A percentile compares a stretch with the other conserved stretches of the same genome.
phyloP scores from a whole-genome alignment of 2,797 vertebrate species.

The Propithecus perrieri region DNA sequence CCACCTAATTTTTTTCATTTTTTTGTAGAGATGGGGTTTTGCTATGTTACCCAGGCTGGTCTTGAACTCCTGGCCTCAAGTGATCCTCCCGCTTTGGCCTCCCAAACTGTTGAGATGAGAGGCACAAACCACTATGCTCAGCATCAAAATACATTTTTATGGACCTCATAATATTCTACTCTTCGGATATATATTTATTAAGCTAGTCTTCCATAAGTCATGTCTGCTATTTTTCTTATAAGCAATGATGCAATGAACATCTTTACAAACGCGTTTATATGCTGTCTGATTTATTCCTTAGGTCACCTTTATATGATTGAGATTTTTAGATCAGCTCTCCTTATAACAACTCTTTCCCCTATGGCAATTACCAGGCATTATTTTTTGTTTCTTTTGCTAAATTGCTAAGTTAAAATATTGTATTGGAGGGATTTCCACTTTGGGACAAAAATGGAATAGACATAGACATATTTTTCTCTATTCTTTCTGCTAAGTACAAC shows the following conservation, averaged over 20 bases:
- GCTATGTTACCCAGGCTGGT: neutral
- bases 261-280: neutral
- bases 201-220: neutral
- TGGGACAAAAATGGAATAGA: neutral
- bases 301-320: neutral
- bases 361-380: neutral
- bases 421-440: neutral
- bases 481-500: neutral
- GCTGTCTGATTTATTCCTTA: neutral
- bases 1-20: neutral
- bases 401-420: neutral
- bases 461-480: neutral
- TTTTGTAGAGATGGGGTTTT: neutral
- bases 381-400: neutral
- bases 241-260: neutral
- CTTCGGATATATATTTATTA: neutral
- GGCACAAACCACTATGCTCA: neutral
- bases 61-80: neutral
- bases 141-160: neutral
- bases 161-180: neutral
- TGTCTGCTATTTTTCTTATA: neutral
- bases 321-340: neutral
- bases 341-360: neutral
- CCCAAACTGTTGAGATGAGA: neutral
- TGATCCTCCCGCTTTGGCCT: neutral